Conservation (phyloP, 2,888 invertebrate species). For the Nymphalis urticae region DNA sequence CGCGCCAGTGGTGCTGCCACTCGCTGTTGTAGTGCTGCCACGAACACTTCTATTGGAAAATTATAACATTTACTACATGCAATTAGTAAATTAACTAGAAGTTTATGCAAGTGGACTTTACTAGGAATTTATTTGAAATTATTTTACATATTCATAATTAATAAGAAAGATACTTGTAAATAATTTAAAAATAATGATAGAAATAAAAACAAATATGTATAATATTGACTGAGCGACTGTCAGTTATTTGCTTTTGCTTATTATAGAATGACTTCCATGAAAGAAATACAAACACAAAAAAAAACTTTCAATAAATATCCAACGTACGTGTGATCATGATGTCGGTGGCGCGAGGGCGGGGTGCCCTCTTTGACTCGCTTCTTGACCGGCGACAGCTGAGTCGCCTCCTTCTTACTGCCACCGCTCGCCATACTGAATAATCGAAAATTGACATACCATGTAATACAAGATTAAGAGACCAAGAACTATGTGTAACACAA, state of each 20-base stretch:
- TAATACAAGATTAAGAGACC: neutral
- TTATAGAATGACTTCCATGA: too few relatives aligned
- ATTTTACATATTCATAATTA: too few relatives aligned
- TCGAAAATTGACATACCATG: neutral
- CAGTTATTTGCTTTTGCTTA: too few relatives aligned
- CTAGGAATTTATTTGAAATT: too few relatives aligned
- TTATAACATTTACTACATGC: too few relatives aligned
- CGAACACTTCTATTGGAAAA: constrained; percentile 38
- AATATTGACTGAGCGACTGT: too few relatives aligned
- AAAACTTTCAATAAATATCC: too few relatives aligned
- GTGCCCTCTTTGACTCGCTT: constrained; percentile 98
- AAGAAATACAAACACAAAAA: too few relatives aligned
- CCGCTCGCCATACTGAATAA: constrained; percentile 64
- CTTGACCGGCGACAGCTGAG: constrained; percentile 97
- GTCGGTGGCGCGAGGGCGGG: constrained; percentile 85
- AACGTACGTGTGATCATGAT: constrained; percentile 66
- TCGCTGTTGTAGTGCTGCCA: constrained; percentile 36
- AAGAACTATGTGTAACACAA: too few relatives aligned
- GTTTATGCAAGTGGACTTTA: too few relatives aligned
- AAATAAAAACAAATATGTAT: too few relatives aligned
- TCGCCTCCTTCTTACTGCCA: constrained; percentile 89
- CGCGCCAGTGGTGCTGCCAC: constrained; percentile 44
- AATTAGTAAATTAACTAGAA: too few relatives aligned
- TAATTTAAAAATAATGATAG: neutral
- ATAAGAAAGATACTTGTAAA: neutral